Evolutionary conservation across 2,888 invertebrate species (phyloP).

Genomic region (Mactromeris polynyma): DNA sequence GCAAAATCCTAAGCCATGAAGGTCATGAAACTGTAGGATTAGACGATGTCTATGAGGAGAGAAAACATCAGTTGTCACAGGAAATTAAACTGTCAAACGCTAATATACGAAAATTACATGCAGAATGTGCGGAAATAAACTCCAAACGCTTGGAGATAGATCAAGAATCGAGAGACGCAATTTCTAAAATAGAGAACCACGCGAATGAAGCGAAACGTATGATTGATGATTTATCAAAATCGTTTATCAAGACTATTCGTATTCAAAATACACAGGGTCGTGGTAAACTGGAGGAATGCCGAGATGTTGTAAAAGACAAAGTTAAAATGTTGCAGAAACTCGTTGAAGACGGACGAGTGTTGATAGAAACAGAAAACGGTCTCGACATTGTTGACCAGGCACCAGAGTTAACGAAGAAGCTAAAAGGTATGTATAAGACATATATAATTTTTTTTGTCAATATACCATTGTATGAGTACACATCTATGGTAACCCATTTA

Average conservation of each 20-base stretch:
- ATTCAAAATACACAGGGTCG: slow-evolving; percentile 59
- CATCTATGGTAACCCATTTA: too few species aligned
- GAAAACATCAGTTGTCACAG: slow-evolving; percentile 57
- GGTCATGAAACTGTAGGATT: slow-evolving; percentile 59
- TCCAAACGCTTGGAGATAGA: slow-evolving; percentile 66
- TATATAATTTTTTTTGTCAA: neutral
- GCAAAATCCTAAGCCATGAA: slow-evolving; percentile 63
- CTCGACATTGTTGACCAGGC: slow-evolving; percentile 51
- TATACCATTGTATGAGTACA: too few species aligned
- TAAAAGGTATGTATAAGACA: slow-evolving; percentile 45
- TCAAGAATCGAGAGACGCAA: slow-evolving; percentile 61
- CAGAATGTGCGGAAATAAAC: slow-evolving; percentile 64
- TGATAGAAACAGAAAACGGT: slow-evolving; percentile 52
- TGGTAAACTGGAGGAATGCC: slow-evolving; percentile 53
- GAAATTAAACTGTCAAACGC: slow-evolving; percentile 57
- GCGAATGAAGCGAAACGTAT: slow-evolving; percentile 61
- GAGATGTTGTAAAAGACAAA: slow-evolving; percentile 65
- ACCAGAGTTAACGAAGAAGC: slow-evolving; percentile 30
- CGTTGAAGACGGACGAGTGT: slow-evolving; percentile 47
- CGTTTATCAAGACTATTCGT: slow-evolving; percentile 60
- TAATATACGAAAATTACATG: slow-evolving; percentile 62
- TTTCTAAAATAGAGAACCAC: slow-evolving; percentile 58
- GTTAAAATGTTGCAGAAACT: slow-evolving; percentile 53
- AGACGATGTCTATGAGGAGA: slow-evolving; percentile 65
- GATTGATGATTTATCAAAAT: slow-evolving; percentile 59